Conservation (phyloP, 2,113 vertebrate species). For the Melanerpes formicivorus region DNA sequence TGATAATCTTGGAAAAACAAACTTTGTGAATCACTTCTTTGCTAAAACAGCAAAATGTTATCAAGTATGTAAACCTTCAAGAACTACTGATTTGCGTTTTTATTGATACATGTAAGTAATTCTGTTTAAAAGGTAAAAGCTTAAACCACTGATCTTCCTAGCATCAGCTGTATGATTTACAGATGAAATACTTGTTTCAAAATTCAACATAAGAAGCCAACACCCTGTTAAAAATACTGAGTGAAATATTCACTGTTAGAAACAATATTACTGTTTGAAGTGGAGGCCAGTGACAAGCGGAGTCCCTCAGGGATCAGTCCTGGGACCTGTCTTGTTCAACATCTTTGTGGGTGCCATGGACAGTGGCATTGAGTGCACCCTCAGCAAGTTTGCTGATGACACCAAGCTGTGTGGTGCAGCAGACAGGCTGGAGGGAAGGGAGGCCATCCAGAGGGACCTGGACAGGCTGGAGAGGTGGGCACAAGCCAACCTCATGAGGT, state of each 20-base stretch:
- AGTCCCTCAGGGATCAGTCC: too few species aligned
- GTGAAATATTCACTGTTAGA: neutral
- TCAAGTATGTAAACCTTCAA: neutral
- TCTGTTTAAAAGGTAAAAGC: neutral
- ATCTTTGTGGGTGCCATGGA: too few species aligned
- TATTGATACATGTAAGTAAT: neutral
- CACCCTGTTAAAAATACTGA: neutral
- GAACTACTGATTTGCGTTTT: neutral
- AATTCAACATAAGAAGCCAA: neutral
- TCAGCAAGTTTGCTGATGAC: too few species aligned
- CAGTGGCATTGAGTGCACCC: too few species aligned
- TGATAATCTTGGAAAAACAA: neutral
- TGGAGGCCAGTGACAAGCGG: too few species aligned
- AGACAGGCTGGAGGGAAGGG: too few species aligned
- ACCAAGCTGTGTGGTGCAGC: too few species aligned
- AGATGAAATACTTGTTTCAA: neutral
- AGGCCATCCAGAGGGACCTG: too few species aligned
- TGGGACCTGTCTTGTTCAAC: too few species aligned
- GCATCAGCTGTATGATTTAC: neutral
- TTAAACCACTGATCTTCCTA: neutral
- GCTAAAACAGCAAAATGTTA: neutral
- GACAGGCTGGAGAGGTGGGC: too few species aligned
- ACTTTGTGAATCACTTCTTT: neutral
- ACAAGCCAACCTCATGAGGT: too few species aligned
- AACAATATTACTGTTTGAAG: neutral